A percentile compares a stretch with the other conserved stretches of the same genome.
These are phyloP conservation scores for Malurus cyaneus DNA, from an alignment of 2,113 vertebrate species.

Conservation along the genomic window DNA sequence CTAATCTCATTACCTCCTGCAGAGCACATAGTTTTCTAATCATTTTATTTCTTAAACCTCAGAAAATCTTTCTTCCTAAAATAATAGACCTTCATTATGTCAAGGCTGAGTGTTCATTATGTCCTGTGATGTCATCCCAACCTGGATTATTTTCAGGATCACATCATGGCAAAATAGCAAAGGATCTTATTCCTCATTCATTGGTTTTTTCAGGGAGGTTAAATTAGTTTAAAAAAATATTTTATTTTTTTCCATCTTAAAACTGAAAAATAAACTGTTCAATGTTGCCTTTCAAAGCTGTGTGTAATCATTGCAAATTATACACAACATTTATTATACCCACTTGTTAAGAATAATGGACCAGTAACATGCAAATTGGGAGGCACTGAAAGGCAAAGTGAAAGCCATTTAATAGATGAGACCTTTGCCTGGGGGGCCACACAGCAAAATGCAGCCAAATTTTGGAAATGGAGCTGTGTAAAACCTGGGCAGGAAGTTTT, in stretches of 20 bases:
- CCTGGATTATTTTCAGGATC: constrained; percentile 37
- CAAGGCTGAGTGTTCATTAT: constrained; percentile 33
- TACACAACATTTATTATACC: background rate
- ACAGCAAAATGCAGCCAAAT: background rate
- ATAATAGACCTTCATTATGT: constrained; percentile 41
- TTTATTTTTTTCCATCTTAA: background rate
- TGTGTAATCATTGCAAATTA: background rate
- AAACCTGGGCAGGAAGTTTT: background rate
- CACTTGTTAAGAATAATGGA: background rate
- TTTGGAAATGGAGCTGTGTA: background rate
- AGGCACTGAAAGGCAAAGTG: background rate
- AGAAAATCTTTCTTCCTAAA: constrained; percentile 43
- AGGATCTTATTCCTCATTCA: background rate
- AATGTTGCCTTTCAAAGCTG: background rate
- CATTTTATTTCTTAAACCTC: constrained; percentile 51
- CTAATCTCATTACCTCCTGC: constrained; percentile 52
- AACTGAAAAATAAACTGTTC: background rate
- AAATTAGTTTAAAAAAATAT: background rate
- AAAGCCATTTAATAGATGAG: background rate
- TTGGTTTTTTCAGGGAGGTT: background rate
- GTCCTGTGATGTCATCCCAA: constrained; percentile 27
- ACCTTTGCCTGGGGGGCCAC: background rate
- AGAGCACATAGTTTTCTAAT: constrained; percentile 57
- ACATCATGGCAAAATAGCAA: background rate
- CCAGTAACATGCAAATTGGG: background rate